Base-by-base conservation (phyloP, 2,888 invertebrate species). In the Heliconius aoede region DNA sequence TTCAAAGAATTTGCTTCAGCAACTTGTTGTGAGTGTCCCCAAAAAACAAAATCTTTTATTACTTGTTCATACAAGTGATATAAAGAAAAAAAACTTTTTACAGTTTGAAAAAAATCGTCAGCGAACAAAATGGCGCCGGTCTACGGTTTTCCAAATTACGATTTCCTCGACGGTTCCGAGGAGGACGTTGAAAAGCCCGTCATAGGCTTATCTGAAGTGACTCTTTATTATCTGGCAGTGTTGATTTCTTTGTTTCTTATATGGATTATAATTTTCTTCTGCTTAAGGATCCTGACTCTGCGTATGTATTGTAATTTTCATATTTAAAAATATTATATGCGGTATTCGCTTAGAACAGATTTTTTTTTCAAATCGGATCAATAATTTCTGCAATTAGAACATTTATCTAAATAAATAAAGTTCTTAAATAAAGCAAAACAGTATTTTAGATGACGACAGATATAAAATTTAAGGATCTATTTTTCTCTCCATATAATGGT, bases 231-330 rank as follows among this genome's bases (percentile, higher is more conserved):
- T 77, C 86, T 90, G 85, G 81, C 92, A 5, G 85, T 90, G 13
- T 81, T 94, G 72, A 74, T 93, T 0, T 83, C 79, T 5, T 88
- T 94, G 88, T 82, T 94, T 71, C 76, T 93, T 0, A 82, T 86
- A 0, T 94, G 94, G 94, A 81, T 93, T 0, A 21, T 91, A 4
- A 80, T 92, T 67, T 93, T 89, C 86, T 90, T 90, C 84, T 90
- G 90, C 40, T 83, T 94, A 1, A 84, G 92, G 84, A 82, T 92
- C 7, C 83, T 92, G 30, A 83, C 89, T 51, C 60, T 91, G 80
- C 85, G 92, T 92, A 91, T 80, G 80, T 82, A 79, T 4, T 62
- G 68, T 73, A 80, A 64, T 72, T 73, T 58, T 71, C 4, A 28
- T 28, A 28, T n/a, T 51, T 7, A 13, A 15, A 13, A 15, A 65